Base-by-base conservation (phyloP, 2,113 vertebrate genomes). In the Charadrius vociferus region DNA sequence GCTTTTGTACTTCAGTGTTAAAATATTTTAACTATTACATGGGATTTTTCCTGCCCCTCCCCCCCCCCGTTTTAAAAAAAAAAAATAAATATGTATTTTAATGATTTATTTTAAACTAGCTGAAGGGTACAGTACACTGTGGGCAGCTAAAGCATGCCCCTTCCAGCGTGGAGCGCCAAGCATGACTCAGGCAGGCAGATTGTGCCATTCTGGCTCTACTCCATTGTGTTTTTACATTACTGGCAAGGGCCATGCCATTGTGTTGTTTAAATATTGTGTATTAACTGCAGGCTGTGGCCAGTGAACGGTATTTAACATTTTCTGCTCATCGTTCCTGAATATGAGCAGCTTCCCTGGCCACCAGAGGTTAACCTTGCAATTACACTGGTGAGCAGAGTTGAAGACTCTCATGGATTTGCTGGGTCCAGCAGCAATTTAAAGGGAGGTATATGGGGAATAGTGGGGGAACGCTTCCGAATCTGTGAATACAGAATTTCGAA, bases 201-300 rank as follows among this genome's bases (percentile, higher is more conserved):
- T 93, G 91, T 97, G 93, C 94, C 80, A 92, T 97, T 93, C 96
- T 97, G 81, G 95, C 80, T 88, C 72, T 34, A 5, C 47, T 96
- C 96, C 90, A 95, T 53, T 96, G n/a, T 68, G 86, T 67, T 97
- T 95, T 97, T 97, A 86, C 87, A 86, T 85, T 97, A 96, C 82
- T 97, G 78, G 92, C 95, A 96, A 94, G 91, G 93, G 84, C 93
- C 81, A 4, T 85, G 97, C 94, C 97, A 96, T 97, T 97, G 97
- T 97, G 93, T 95, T 97, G 95, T 87, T 45, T 83, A 96, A 88
- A 96, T 95, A 96, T 97, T 97, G 43, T 92, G 74, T 97, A 88
- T 97, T 97, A 96, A 93, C 68, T 94, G 36, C 86, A 94, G 94
- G 92, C 72, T 96, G 66, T 93, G 97, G 95, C 91, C 74, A 81